Evolutionary conservation across 2,113 vertebrate species (phyloP).

Genomic region (Puntigrus tetrazona): DNA sequence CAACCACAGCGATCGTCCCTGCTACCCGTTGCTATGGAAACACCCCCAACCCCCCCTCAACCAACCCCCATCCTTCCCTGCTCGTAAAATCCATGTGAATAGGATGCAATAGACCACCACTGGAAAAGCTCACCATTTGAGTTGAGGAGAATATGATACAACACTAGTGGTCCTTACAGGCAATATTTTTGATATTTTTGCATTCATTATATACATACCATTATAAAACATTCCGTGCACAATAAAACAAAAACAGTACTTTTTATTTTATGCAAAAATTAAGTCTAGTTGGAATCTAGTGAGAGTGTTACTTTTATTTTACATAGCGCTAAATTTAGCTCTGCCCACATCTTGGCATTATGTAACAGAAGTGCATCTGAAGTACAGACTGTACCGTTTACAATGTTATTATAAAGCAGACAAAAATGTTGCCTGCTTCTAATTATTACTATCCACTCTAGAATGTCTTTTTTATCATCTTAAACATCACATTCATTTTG

Average conservation of each 20-base stretch:
- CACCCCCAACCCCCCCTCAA: constrained; percentile 2
- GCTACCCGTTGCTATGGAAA: constrained; percentile 54
- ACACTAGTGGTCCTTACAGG: too few relatives aligned
- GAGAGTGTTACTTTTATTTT: not conserved
- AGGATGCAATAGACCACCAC: constrained; percentile 39
- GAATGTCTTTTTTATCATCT: not conserved
- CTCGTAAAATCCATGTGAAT: constrained; percentile 55
- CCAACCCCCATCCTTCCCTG: constrained; percentile 17
- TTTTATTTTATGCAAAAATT: not conserved
- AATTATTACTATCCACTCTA: not conserved
- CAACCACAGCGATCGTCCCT: constrained; percentile 47
- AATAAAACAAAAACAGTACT: not conserved
- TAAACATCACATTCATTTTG: not conserved
- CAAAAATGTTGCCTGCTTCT: not conserved
- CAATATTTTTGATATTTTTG: too few relatives aligned
- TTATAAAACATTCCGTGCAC: too few relatives aligned
- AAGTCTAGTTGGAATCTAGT: not conserved
- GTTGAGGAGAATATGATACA: not conserved
- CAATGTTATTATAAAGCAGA: not conserved
- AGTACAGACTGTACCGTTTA: constrained; percentile 16
- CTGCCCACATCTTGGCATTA: constrained; percentile 29
- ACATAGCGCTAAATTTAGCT: not conserved
- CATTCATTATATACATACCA: too few relatives aligned
- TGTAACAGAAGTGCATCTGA: not conserved
- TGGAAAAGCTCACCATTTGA: constrained; percentile 35